Base-by-base conservation (phyloP, 2,888 invertebrate species). In the Beris morrisii region DNA sequence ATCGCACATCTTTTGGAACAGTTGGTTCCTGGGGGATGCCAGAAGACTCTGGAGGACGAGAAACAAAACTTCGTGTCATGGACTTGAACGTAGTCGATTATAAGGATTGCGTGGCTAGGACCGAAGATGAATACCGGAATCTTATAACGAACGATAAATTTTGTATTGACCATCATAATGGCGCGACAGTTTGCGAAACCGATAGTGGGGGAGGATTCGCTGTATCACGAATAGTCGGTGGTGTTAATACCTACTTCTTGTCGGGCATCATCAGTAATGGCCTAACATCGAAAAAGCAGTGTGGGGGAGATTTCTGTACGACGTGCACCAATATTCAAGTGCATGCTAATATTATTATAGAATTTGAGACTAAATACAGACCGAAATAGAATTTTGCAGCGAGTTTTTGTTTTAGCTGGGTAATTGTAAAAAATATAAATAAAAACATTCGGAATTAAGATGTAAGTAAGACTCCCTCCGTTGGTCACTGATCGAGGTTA, bases 141-240 rank as follows among this genome's bases (percentile, higher is more conserved):
- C 67, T 70, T 31, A 59, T 77, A 4, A 72, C 76, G 0, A 54
- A 65, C 15, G 78, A 79, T 71, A 79, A 79, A 71, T 77, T 79
- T 69, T 79, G 79, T 71, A 74, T 76, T 32, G 70, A 73, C 3
- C 73, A 70, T 53, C 53, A 67, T 4, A 64, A 69, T 32, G 73
- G 71, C 31, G 68, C 53, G 7, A 54, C 67, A 4, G 69, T 73
- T 1, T 77, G 76, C 45, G 53, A 70, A 13, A 75, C 75, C 13
- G 75, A 77, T 46, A 75, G 75, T 69, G 78, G 77, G 12, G 74
- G 75, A 1, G 76, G 75, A 13, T 73, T 75, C 38, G 64, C 70
- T 0, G 69, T 70, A 5, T 65, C 66, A 45, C 69, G 32, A 52
- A n/a, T n/a, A 1, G 53, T 66, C 0, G 30, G 46, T 13, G 54